These are phyloP conservation scores for Lepidurus arcticus DNA, from an alignment of 1,140 invertebrate genomes.

Conservation along the genomic window DNA sequence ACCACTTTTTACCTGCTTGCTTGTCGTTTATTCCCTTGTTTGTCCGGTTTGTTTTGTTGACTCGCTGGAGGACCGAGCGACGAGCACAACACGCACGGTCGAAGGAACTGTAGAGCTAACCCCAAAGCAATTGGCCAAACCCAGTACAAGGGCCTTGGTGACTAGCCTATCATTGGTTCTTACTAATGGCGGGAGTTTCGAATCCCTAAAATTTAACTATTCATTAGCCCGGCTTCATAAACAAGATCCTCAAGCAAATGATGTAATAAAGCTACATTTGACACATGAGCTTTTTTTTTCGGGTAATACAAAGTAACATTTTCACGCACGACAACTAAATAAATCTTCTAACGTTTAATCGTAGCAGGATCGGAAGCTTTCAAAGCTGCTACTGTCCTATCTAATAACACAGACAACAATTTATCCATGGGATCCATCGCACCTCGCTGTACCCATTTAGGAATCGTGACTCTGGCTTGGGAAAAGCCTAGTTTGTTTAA, in stretches of 20 bases:
- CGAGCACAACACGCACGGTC: background rate
- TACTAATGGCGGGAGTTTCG: background rate
- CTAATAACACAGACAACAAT: slow-evolving; percentile 53
- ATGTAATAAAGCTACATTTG: too few species aligned
- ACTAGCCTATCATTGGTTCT: background rate
- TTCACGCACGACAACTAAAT: background rate
- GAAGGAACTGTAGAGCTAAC: background rate
- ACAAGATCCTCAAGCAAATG: background rate
- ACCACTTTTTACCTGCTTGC: background rate
- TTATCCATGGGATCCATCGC: slow-evolving; percentile 94
- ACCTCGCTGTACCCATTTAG: slow-evolving; percentile 97
- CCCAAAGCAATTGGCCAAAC: slow-evolving; percentile 6
- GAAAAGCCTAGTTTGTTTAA: slow-evolving; percentile 93
- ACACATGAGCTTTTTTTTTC: too few species aligned
- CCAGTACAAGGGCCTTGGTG: background rate
- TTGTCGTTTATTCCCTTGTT: background rate
- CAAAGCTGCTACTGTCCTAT: slow-evolving; percentile 43
- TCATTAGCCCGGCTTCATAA: background rate
- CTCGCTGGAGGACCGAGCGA: background rate
- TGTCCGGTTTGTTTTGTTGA: background rate
- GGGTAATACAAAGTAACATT: too few species aligned
- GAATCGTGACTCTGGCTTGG: slow-evolving; percentile 94
- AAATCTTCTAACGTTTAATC: background rate
- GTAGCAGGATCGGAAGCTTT: slow-evolving; percentile 24
- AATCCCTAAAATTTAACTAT: background rate